Evolutionary conservation across 2,113 vertebrate species (phyloP).

Genomic region (Pongo abelii): DNA sequence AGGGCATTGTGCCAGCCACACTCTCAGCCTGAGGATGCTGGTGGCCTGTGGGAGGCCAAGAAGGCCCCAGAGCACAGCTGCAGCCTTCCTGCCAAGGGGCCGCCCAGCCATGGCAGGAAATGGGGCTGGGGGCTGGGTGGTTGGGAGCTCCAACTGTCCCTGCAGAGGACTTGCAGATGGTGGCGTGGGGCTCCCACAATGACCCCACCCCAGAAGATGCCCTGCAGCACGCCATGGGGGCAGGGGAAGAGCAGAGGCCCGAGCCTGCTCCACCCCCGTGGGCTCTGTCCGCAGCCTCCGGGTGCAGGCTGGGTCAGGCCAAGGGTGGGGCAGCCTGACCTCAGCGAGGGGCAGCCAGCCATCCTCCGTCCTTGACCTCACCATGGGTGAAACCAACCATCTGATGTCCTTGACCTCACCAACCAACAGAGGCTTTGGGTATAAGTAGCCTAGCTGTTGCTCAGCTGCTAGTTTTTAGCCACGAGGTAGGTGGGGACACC

Average conservation of each 20-base stretch:
- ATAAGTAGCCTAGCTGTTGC: background rate
- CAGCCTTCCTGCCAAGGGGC: background rate
- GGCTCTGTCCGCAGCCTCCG: background rate
- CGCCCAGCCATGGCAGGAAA: background rate
- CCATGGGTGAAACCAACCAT: background rate
- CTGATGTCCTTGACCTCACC: too few relatives aligned
- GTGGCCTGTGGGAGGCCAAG: background rate
- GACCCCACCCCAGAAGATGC: background rate
- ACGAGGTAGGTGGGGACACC: too few relatives aligned
- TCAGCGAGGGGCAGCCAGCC: background rate
- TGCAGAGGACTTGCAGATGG: background rate
- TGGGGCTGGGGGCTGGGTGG: background rate
- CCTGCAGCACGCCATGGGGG: background rate
- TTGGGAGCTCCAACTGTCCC: background rate
- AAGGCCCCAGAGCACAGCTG: background rate
- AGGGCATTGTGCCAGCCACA: too few relatives aligned
- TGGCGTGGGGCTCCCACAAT: accelerated
- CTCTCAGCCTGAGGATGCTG: background rate
- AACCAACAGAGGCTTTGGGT: background rate
- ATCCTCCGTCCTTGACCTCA: too few relatives aligned
- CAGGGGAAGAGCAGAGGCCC: too few relatives aligned
- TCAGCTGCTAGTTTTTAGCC: background rate
- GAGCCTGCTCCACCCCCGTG: background rate
- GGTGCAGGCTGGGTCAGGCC: background rate
- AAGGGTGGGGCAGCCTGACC: background rate